phyloP scores from a whole-genome alignment of 2,888 invertebrate genomes.

The Belgica antarctica region DNA sequence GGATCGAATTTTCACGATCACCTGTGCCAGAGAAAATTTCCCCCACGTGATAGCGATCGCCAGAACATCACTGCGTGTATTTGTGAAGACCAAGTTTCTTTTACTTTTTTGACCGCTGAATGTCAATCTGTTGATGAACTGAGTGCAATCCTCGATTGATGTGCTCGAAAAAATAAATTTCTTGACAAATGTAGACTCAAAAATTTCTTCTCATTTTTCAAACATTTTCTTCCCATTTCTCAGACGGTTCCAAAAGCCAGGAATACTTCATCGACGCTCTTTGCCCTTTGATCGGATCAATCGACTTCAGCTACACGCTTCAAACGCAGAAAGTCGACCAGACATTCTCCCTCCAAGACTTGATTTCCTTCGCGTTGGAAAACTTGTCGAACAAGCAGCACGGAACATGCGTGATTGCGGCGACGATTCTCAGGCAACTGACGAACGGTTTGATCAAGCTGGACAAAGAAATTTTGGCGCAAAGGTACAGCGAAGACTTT shows the following conservation, averaged over 20 bases:
- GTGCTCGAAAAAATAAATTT: background rate
- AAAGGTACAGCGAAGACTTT: slow-evolving; percentile 45
- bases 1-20: slow-evolving; percentile 23
- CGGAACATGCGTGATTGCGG: slow-evolving; percentile 49
- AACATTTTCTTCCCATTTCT: background rate
- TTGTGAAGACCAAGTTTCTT: background rate
- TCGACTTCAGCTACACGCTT: slow-evolving; percentile 48
- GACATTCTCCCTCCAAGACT: slow-evolving; percentile 49
- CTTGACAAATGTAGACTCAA: background rate
- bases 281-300: slow-evolving; percentile 48
- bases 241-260: slow-evolving; percentile 32
- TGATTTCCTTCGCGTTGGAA: slow-evolving; percentile 50
- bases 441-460: slow-evolving; percentile 50
- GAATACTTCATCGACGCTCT: slow-evolving; percentile 48
- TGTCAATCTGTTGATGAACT: no score
- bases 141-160: no score
- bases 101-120: background rate
- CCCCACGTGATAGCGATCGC: no score
- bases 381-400: slow-evolving; percentile 50
- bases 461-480: slow-evolving; percentile 51
- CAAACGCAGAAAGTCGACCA: slow-evolving; percentile 47
- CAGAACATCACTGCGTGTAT: no score
- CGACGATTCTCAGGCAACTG: slow-evolving; percentile 49
- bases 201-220: background rate
- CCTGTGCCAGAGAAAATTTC: no score